phyloP scores from a whole-genome alignment of 2,113 vertebrate species.

The Psilopsiagon aymara region DNA sequence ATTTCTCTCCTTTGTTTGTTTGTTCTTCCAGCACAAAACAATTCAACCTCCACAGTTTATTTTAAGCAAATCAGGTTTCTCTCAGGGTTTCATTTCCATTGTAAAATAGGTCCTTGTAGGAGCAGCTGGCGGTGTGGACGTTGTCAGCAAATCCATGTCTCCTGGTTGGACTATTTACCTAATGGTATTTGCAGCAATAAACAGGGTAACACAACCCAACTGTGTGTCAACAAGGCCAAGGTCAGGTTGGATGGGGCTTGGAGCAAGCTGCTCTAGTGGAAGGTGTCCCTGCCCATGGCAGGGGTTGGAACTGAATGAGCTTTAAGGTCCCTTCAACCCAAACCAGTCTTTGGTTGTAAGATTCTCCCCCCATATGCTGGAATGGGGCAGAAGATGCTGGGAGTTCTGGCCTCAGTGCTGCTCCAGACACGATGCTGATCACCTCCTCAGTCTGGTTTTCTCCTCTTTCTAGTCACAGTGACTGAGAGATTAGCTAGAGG shows the following conservation, averaged over 20 bases:
- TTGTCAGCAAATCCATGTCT: not conserved
- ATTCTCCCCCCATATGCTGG: not conserved
- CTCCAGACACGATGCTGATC: not conserved
- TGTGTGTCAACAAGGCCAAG: not conserved
- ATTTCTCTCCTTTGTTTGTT: not conserved
- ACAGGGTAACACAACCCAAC: not conserved
- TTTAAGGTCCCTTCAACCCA: not conserved
- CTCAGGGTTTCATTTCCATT: constrained; percentile 58
- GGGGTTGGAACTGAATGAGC: not conserved
- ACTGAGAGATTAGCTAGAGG: constrained; percentile 18
- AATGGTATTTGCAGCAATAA: not conserved
- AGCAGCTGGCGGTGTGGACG: not conserved
- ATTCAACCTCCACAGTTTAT: constrained; percentile 40
- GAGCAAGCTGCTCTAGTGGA: not conserved
- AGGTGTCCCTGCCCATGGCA: not conserved
- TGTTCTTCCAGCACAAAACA: constrained; percentile 45
- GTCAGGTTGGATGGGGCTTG: not conserved
- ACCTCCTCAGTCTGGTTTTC: not conserved
- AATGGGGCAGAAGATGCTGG: not conserved
- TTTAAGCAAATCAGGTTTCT: constrained; percentile 47
- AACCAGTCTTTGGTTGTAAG: not conserved
- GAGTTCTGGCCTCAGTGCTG: not conserved
- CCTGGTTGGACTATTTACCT: not conserved
- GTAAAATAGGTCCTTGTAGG: constrained; percentile 17
- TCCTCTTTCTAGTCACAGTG: not conserved